Evolutionary conservation across 2,888 invertebrate genomes (phyloP), one percentile per base, ranked within the genome.

Genomic region (Eumerus sabulonum): DNA sequence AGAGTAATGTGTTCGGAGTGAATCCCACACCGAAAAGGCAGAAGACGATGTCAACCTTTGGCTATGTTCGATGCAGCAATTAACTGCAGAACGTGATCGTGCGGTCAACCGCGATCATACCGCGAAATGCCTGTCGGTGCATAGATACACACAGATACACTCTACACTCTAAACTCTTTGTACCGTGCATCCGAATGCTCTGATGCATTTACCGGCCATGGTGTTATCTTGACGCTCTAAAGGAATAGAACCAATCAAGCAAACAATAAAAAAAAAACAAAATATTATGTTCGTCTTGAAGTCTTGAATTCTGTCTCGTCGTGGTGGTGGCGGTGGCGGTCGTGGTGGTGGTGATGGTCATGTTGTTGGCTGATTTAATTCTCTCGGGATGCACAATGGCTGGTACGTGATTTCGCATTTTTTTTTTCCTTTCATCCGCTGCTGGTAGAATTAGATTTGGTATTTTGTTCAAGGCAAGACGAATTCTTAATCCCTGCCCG

Each of bases 41-140:
- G 59, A 27, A 27, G 27, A 73, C 73, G 51, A 70, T 79, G 79
- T 79, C 79, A 79, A 79, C 79, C 73, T 79, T 79, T 79, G 77
- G 79, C 79, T 79, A 79, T 79, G 74, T 79, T 79, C 68, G 68
- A 79, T 74, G 64, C 79, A 70, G 68, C 79, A 79, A 79, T 79
- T 79, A 79, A 79, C 79, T 79, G n/a, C 54, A 56, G 74, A 79
- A 74, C 79, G 79, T 79, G 79, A 79, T 79, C 79, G 79, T 79
- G 79, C 79, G 79, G 79, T 79, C 79, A 79, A 70, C 63, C 67
- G 44, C 63, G 77, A 77, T 73, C 73, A 79, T 73, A 64, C 73
- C 59, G 66, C 59, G 73, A 68, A 79, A 48, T 73, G 77, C 77
- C 73, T 54, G 57, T 27, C 27, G 73, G 48, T 77, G 67, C 73